These are phyloP conservation scores for Mus musculus DNA, from an alignment of 2,113 vertebrate genomes.

Conservation along the genomic window GRCm39 chr4:104276501-104277000, in stretches of 20 bases:
- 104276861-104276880: not conserved
- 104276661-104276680: not conserved
- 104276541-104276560: not conserved
- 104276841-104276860: not conserved
- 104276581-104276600: constrained; percentile 22
- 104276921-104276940: not conserved
- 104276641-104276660: not conserved
- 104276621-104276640: not conserved
- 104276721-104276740: not conserved
- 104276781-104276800: not conserved
- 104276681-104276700: not conserved
- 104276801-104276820: not conserved
- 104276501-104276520: constrained; percentile 26
- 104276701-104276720: not conserved
- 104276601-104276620: not conserved
- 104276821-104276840: not conserved
- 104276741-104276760: not conserved
- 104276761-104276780: not conserved
- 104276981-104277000: not conserved
- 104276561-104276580: constrained; percentile 17
- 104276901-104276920: not conserved
- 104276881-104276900: not conserved
- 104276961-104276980: accelerated
- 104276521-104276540: constrained; percentile 11
- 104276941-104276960: not conserved